Conservation (phyloP, 2,888 invertebrate species). For the Congeria kusceri region DNA sequence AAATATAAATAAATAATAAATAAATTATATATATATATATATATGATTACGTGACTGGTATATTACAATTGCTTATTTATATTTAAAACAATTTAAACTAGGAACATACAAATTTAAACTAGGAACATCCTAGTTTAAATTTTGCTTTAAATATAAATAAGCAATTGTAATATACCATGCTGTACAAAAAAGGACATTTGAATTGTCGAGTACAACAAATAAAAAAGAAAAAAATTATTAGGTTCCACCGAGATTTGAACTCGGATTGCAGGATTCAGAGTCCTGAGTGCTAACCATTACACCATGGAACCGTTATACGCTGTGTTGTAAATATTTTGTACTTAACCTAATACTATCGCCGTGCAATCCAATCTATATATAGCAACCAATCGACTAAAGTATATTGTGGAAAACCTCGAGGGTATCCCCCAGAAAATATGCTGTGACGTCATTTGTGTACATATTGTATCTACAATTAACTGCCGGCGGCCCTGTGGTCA, state of each 20-base stretch:
- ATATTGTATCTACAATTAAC: slow-evolving; percentile 24
- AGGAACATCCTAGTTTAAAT: no score
- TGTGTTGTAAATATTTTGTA: background rate
- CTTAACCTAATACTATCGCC: background rate
- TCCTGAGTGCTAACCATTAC: slow-evolving; percentile 73
- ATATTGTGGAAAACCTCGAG: slow-evolving; percentile 17
- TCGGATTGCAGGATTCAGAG: slow-evolving; percentile 71
- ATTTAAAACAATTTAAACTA: no score
- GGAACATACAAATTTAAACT: no score
- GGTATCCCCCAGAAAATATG: slow-evolving; percentile 13
- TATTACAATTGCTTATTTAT: no score
- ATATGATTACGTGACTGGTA: no score
- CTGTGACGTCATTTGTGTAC: slow-evolving; percentile 7
- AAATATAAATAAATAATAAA: no score
- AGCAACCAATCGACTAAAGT: slow-evolving; percentile 2
- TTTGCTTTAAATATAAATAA: no score
- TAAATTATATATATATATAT: no score
- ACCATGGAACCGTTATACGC: slow-evolving; percentile 64
- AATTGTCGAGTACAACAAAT: no score
- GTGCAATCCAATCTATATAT: background rate
- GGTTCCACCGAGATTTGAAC: slow-evolving; percentile 70
- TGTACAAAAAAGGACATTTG: no score
- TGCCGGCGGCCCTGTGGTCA: slow-evolving; percentile 16
- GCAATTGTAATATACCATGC: no score
- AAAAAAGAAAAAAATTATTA: slow-evolving; percentile 38